These are phyloP conservation scores for Amphipyra tragopoginis DNA, from an alignment of 2,888 invertebrate genomes.

Conservation along the genomic window DNA sequence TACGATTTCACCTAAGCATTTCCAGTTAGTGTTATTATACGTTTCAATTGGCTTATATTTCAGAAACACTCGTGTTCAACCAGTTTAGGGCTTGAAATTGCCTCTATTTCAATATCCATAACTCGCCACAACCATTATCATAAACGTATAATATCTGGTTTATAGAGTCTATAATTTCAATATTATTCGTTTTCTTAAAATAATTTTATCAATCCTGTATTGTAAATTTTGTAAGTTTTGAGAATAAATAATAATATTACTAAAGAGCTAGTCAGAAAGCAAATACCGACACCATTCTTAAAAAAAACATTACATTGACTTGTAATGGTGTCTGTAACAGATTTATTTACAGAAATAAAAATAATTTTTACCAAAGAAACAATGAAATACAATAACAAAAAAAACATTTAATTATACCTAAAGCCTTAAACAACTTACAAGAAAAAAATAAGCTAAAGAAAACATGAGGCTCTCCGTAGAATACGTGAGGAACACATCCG, in stretches of 20 bases:
- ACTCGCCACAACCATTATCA: constrained; percentile 12
- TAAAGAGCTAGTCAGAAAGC: no score
- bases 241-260: no score
- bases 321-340: no score
- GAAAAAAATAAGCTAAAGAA: constrained; percentile 23
- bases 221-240: no score
- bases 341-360: no score
- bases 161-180: constrained; percentile 18
- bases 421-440: neutral
- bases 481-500: constrained; percentile 47
- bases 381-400: no score
- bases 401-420: no score
- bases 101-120: constrained; percentile 29
- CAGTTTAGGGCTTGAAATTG: constrained; percentile 23
- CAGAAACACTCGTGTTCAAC: constrained; percentile 11
- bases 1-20: constrained; percentile 1
- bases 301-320: no score
- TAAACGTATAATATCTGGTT: constrained; percentile 31
- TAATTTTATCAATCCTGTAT: no score
- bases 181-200: neutral
- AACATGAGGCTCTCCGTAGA: constrained; percentile 3
- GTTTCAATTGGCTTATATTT: constrained; percentile 21
- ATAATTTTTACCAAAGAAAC: no score
- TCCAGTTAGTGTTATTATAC: constrained; percentile 20
- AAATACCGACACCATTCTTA: no score